These are phyloP conservation scores for Clarias laeviceps DNA, from an alignment of 2,797 vertebrate species.

Conservation along the genomic window DNA sequence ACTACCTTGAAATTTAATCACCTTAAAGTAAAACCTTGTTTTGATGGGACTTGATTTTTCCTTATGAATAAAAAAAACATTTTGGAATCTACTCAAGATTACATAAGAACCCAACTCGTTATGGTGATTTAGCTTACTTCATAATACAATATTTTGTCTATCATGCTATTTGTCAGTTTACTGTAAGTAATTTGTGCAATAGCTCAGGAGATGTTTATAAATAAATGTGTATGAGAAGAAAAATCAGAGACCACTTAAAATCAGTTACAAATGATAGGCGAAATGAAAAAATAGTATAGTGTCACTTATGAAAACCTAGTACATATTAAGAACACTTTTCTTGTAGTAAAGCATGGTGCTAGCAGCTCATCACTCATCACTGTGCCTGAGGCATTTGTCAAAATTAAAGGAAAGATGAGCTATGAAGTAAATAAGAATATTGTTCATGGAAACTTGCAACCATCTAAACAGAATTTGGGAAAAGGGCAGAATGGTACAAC, in stretches of 20 bases:
- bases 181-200: not conserved
- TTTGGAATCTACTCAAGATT: not conserved
- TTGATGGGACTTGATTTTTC: too few relatives aligned
- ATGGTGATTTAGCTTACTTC: not conserved
- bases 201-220: not conserved
- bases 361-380: slow-evolving; percentile 1
- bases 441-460: not conserved
- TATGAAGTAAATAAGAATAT: slow-evolving; percentile 3
- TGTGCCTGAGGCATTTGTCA: not conserved
- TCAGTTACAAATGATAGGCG: not conserved
- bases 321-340: not conserved
- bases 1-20: not conserved
- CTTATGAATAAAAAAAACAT: slow-evolving; percentile 13
- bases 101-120: not conserved
- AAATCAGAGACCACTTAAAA: not conserved
- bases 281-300: not conserved
- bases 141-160: not conserved
- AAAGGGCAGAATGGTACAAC: not conserved
- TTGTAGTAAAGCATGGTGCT: not conserved
- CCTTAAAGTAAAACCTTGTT: not conserved
- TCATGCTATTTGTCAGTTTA: not conserved
- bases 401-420: not conserved
- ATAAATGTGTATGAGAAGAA: not conserved
- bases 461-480: not conserved
- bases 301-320: not conserved